phyloP scores from a whole-genome alignment of 2,113 vertebrate species.

The Garra rufa region DNA sequence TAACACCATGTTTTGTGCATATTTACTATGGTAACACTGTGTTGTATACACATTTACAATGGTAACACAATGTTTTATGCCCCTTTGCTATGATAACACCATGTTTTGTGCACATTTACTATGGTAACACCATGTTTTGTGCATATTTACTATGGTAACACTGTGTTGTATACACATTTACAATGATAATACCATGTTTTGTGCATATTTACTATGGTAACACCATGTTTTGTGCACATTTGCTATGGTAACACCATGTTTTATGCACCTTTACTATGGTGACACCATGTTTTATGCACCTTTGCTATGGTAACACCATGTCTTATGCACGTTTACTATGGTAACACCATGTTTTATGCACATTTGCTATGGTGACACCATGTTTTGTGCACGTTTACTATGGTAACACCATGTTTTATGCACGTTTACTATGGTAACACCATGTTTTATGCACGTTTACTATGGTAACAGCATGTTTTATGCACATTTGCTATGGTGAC shows the following conservation, averaged over 20 bases:
- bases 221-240: not conserved
- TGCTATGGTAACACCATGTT: not conserved
- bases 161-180: not conserved
- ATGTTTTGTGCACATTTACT: not conserved
- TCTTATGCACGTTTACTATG: not conserved
- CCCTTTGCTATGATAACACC: not conserved
- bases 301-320: too few relatives aligned
- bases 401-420: too few relatives aligned
- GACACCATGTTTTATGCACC: too few relatives aligned
- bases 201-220: accelerated
- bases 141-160: not conserved
- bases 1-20: not conserved
- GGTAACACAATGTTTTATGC: not conserved
- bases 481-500: accelerated
- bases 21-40: not conserved
- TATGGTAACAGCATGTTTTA: not conserved
- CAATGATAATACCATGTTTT: not conserved
- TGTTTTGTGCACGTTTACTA: too few relatives aligned
- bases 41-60: not conserved
- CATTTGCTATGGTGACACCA: too few relatives aligned
- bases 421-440: too few relatives aligned
- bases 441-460: not conserved
- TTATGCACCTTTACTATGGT: not conserved
- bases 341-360: not conserved
- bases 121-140: not conserved